Conservation (phyloP, 2,113 vertebrate species). For the Takifugu flavidus region DNA sequence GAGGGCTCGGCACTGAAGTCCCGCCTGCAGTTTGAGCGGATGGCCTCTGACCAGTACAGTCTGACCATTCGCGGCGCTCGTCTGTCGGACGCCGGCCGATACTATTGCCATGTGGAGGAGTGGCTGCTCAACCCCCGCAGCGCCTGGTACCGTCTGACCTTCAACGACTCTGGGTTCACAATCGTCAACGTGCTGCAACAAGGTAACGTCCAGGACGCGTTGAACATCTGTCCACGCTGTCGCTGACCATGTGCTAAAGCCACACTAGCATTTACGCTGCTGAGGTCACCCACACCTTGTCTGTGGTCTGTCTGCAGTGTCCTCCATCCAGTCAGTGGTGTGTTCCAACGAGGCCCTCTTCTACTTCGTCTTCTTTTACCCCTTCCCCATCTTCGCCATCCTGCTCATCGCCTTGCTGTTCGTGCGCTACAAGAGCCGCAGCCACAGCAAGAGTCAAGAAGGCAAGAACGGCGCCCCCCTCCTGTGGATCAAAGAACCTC, state of each 20-base stretch:
- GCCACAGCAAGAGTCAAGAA: constrained; percentile 88
- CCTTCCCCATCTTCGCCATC: constrained; percentile 95
- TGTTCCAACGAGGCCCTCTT: constrained; percentile 94
- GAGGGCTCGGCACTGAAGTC: constrained; percentile 78
- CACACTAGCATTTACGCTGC: constrained; percentile 1
- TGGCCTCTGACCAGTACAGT: constrained; percentile 82
- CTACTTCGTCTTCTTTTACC: constrained; percentile 99
- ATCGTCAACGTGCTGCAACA: constrained; percentile 81
- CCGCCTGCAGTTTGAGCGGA: constrained; percentile 88
- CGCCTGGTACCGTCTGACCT: constrained; percentile 86
- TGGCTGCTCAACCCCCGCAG: constrained; percentile 89
- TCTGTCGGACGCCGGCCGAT: constrained; percentile 81
- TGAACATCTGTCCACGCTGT: too few relatives aligned
- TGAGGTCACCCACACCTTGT: neutral
- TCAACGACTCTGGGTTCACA: constrained; percentile 85
- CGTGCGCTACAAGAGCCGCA: constrained; percentile 91
- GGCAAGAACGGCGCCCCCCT: constrained; percentile 97
- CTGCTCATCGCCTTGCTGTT: constrained; percentile 92
- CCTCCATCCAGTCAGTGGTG: constrained; percentile 88
- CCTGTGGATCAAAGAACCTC: constrained; percentile 97
- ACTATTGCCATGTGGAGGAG: constrained; percentile 91
- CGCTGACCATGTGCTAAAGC: too few relatives aligned
- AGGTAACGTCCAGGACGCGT: constrained; percentile 64
- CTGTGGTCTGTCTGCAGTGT: constrained; percentile 68
- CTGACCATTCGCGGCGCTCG: constrained; percentile 84